Base-by-base conservation (phyloP, 2,797 vertebrate species). In the Coccyzus lansbergi region DNA sequence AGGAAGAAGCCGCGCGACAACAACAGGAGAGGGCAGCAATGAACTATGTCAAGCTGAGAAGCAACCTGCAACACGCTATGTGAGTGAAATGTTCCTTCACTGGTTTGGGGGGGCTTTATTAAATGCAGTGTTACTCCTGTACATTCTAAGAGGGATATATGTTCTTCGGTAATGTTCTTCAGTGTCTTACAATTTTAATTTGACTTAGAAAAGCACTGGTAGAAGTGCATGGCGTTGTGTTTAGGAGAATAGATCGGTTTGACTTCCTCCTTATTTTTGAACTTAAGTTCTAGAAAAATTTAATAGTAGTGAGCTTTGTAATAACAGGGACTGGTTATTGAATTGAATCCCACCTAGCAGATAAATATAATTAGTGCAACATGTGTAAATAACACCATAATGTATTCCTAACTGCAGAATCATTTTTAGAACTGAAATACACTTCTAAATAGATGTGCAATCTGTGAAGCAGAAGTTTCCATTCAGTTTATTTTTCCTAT, bases 21-120 rank as follows among this genome's bases (percentile, higher is more conserved):
- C 99, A 99, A 80, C 99, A 99, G 97, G 99, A 99, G 98, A 98
- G 99, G 98, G 99, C 98, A 85, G 98, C 99, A 96, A 98, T 99
- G 99, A 99, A 99, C 98, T 99, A 99, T 90, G 99, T 99, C 98
- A 99, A 99, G 98, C 98, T 99, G 98, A 98, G 99, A 98, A 99
- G 98, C 98, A 99, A 99, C 98, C 98, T 99, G 98, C 99, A 99
- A 97, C 99, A 99, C 40, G 99, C 99, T 88, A 99, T 99, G 99
- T 99, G 98, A 99, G 99, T 12, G 28, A 20, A 20, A 10, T 12
- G 8, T 29, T 76, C 15, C 29, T 53, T 69, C 22, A 0, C 14
- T 38, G 65, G 16, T 44, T 49, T 15, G 3, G 62, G n/a, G 4
- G 78, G 62, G 33, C 21, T 28, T 62, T 64, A 4, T 51, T 28